phyloP scores from a whole-genome alignment of 2,113 vertebrate species.

The Plecotus auritus region DNA sequence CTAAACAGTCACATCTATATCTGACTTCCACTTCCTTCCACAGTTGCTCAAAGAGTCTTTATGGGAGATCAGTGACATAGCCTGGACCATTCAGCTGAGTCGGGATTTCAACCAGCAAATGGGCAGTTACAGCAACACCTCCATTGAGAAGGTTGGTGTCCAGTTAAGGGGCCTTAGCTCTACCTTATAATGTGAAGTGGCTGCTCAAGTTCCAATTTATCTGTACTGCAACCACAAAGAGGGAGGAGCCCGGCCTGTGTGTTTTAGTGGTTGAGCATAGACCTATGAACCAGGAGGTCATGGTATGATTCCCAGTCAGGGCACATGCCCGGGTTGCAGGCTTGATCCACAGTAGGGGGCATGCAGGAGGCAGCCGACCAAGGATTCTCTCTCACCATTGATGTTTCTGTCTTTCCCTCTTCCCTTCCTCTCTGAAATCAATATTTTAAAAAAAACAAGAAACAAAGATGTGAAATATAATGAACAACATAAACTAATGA shows the following conservation, averaged over 20 bases:
- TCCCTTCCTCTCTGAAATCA: too few species aligned
- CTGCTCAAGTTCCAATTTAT: not conserved
- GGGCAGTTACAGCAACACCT: conserved; percentile 56
- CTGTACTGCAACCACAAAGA: not conserved
- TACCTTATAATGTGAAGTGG: not conserved
- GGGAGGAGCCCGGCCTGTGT: not conserved
- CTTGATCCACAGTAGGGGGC: too few species aligned
- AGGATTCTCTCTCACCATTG: too few species aligned
- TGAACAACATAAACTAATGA: too few species aligned
- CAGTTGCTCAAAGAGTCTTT: conserved; percentile 71
- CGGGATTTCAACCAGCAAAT: conserved; percentile 65
- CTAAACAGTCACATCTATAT: not conserved
- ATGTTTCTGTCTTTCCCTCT: too few species aligned
- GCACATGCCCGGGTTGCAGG: too few species aligned
- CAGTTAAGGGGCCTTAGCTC: not conserved
- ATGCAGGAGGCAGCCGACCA: too few species aligned
- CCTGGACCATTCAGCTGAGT: conserved; percentile 68
- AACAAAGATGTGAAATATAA: too few species aligned
- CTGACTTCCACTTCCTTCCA: not conserved
- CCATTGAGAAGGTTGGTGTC: conserved; percentile 66
- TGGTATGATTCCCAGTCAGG: too few species aligned
- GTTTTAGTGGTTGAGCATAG: too few species aligned
- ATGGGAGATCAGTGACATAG: conserved; percentile 45
- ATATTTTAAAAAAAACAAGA: too few species aligned
- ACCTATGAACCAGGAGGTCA: too few species aligned